Base-by-base conservation (phyloP, 1,140 invertebrate species). In the Vanessa atalanta region DNA sequence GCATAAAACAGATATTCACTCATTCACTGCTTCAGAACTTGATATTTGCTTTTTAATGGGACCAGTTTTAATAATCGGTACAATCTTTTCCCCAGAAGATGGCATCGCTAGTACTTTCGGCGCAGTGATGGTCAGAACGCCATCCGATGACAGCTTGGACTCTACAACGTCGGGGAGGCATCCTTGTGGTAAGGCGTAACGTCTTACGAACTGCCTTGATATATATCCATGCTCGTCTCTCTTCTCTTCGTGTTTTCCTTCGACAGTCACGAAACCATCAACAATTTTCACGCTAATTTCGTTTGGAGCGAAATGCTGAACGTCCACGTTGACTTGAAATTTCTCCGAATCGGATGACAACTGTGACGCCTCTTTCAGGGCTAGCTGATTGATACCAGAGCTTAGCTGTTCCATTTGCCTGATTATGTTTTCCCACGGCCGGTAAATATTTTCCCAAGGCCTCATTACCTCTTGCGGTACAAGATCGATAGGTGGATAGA, bases 221-320 rank as follows among this genome's bases (percentile, higher is more conserved):
- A 97, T 94, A 70, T 90, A 96, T 0, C 96, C 96, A 74, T 97
- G 96, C 26, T 96, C 94, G 66, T 97, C 96, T 61, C 94, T 84
- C 65, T 95, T 96, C 79, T 97, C 96, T 79, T 97, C 95, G 69
- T 97, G 96, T 82, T 96, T 97, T 2, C 95, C 96, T 78, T 96
- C 94, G 0, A 97, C 92, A 1, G 96, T 83, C 0, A 97, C 91
- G 2, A 92, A 93, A 51, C 95, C 95, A 65, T 97, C 95, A 1
- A 95, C 94, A 1, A 96, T 96, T 86, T 97, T 97, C 0, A 98
- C 97, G 14, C 94, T 94, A 13, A 98, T 95, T 88, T 98, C 97
- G 48, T 96, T 95, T 0, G 97, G 97, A 47, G 94, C 92, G 83
- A 98, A 98, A 79, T 98, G 97, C 57, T 97, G 95, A 2, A 98